Evolutionary conservation across 2,797 vertebrate genomes (phyloP), one percentile per base, ranked within the genome.

Genomic region (Pogoniulus pusillus): DNA sequence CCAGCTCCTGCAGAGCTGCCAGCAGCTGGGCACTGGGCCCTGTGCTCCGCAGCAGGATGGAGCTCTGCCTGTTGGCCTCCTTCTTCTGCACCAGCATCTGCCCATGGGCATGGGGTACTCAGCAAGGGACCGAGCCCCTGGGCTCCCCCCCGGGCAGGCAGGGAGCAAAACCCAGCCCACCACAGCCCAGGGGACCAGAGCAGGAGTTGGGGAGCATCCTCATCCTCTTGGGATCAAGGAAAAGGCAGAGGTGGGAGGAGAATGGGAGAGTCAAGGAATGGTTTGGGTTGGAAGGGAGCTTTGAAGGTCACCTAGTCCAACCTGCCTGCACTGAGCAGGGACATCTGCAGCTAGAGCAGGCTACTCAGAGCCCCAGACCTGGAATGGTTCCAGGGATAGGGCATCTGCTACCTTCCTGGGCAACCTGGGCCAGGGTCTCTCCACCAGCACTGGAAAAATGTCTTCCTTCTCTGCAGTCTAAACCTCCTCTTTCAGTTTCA

Each of bases 11-110:
- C 91, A 98, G 93, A 12, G 98, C 98, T 19, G 95, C 95, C 54
- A 97, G 93, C 34, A 98, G 96, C 94, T 97, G 97, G 53, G 91
- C 62, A 7, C 88, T 92, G 13, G 89, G 85, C 14, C 95, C 97
- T 0, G 57, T 23, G 30, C 70, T 94, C 74, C 95, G 92, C 81
- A 89, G 43, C 57, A 96, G 92, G 32, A 95, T 82, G 47, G 65
- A 2, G 34, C 96, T 97, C 85, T 96, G 97, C 23, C 93, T 77
- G 26, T 94, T 93, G 9, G 91, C 85, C 29, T 77, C 96, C 60
- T 87, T 94, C 96, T 98, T 96, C 86, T 97, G 96, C 87, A 96
- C 94, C 82, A 98, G 74, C 95, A 98, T 96, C 98, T 98, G 96
- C 49, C 41, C 69, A 4, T 2, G 9, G n/a, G 12, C 26, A 5